Percentiles rank a stretch among this genome's conserved stretches.
These are phyloP conservation scores for Mastacembelus armatus DNA, from an alignment of 2,797 vertebrate species.

Conservation along the genomic window DNA sequence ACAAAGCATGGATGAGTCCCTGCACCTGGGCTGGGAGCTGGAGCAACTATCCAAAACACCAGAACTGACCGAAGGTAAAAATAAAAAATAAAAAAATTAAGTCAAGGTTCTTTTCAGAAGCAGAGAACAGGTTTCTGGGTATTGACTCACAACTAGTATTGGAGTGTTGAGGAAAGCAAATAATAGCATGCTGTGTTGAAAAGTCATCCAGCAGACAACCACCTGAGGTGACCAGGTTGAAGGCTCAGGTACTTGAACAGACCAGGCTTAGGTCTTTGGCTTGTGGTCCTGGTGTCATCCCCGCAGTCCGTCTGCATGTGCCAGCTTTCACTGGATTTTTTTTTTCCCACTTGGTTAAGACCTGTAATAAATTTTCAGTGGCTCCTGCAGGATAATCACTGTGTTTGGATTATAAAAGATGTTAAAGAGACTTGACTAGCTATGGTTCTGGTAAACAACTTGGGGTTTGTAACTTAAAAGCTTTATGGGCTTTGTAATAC, in stretches of 20 bases:
- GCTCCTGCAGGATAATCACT: constrained; percentile 73
- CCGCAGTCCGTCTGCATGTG: constrained; percentile 2
- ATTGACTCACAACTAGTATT: not conserved
- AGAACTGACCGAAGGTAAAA: constrained; percentile 92
- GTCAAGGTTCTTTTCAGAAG: fast-evolving
- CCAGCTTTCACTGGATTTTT: constrained; percentile 60
- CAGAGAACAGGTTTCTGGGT: not conserved
- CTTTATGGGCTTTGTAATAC: constrained; percentile 58
- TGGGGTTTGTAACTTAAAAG: constrained; percentile 58
- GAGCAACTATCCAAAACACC: constrained; percentile 96
- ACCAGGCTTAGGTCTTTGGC: constrained; percentile 27
- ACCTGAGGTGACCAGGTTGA: constrained; percentile 24
- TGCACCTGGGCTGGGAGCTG: constrained; percentile 98
- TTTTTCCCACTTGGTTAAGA: constrained; percentile 71
- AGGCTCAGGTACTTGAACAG: constrained; percentile 7
- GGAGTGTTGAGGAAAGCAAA: not conserved
- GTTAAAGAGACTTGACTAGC: constrained; percentile 76
- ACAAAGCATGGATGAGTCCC: constrained; percentile 98
- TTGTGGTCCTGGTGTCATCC: constrained; percentile 23
- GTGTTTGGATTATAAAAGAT: constrained; percentile 65
- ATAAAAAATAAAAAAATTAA: too few species aligned
- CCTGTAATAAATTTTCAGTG: constrained; percentile 79
- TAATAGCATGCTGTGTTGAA: not conserved
- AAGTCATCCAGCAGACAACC: not conserved
- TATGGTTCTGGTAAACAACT: constrained; percentile 72